Evolutionary conservation across 1,140 invertebrate species (phyloP), one percentile per base, ranked within the genome.

Genomic region (Coboldia fuscipes): DNA sequence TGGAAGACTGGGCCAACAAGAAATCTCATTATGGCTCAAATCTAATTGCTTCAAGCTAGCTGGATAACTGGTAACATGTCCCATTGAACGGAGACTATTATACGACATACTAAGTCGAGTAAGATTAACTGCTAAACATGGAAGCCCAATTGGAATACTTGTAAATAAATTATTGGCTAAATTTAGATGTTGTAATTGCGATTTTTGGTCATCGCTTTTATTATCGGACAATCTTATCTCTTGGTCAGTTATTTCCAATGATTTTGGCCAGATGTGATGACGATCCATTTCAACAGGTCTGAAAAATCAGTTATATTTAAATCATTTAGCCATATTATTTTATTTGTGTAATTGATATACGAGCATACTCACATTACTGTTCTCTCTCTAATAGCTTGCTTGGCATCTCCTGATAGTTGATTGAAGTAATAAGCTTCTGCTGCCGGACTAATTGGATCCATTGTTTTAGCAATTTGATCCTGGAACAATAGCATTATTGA

Each of bases 141-240:
- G 73, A 13, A 97, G 51, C n/a, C 77, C 76, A 3, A 70, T 62
- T 1, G 93, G 93, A 24, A 96, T 72, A 35, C 67, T 70, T 14
- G 72, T 73, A 48, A 96, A 92, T 35, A 80, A 66, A 62, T 96
- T 96, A 54, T 90, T 84, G 0, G 86, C 75, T 17, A 97, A 60
- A 56, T 93, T 93, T 2, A 97, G 58, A 1, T 74, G 66, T 1
- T 68, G 61, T 29, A 84, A 57, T 23, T 70, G 67, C 19, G 63
- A 81, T 41, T n/a, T n/a, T n/a, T n/a, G 50, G 30, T 62, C 56
- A 37, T 57, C 67, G 19, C 44, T 49, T 34, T 37, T 46, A 28
- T 32, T 46, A 15, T 49, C 57, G 37, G 48, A 56, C 39, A 57
- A 58, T 38, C 65, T 58, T n/a, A 61, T 39, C 23, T 72, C 65